phyloP scores from a whole-genome alignment of 2,113 vertebrate species.

The Dasypus novemcinctus region DNA sequence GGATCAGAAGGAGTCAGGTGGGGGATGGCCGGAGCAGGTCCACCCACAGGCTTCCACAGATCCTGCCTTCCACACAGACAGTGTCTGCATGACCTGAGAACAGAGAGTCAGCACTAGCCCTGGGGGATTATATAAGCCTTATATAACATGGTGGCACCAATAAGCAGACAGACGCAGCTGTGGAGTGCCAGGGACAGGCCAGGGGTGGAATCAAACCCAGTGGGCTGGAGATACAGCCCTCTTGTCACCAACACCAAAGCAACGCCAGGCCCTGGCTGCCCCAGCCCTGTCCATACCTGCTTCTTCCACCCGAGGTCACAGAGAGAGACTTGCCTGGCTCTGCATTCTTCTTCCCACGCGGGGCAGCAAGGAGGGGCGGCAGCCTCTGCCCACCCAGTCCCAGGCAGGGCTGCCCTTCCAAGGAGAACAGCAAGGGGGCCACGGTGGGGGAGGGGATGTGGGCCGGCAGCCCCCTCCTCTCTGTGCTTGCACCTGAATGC shows the following conservation, averaged over 20 bases:
- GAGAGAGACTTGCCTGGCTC: conserved; percentile 61
- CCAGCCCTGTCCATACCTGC: conserved; percentile 53
- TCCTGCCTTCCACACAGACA: conserved; percentile 52
- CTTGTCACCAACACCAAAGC: conserved; percentile 26
- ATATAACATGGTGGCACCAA: conserved; percentile 74
- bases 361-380: conserved; percentile 18
- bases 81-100: conserved; percentile 55
- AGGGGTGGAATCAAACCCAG: conserved; percentile 50
- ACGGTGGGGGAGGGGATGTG: neutral
- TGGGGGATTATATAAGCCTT: conserved; percentile 74
- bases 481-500: conserved; percentile 1
- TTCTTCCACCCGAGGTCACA: conserved; percentile 31
- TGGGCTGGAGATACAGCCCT: conserved; percentile 37
- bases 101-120: conserved; percentile 36
- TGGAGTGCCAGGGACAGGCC: conserved; percentile 48
- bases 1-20: neutral
- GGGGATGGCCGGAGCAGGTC: neutral
- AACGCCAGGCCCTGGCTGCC: conserved; percentile 15
- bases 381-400: neutral
- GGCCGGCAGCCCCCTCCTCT: conserved; percentile 45
- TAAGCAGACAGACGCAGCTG: conserved; percentile 38
- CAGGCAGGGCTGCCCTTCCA: neutral
- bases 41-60: conserved; percentile 18
- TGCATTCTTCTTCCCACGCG: conserved; percentile 41
- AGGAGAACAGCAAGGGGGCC: neutral